Evolutionary conservation across 2,797 vertebrate genomes (phyloP).

Genomic region (Myripristis murdjan): DNA sequence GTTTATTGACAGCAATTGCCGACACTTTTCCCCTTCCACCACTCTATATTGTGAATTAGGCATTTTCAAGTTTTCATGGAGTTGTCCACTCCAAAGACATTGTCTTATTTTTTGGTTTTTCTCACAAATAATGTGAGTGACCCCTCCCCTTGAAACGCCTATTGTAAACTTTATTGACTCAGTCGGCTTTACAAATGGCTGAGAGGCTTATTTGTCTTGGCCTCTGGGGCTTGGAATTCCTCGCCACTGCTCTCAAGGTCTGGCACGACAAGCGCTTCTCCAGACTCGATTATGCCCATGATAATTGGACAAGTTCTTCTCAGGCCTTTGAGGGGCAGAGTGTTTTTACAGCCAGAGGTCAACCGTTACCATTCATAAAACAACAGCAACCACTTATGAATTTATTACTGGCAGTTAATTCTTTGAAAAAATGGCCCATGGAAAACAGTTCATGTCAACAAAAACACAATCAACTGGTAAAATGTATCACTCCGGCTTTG

Average conservation of each 20-base stretch:
- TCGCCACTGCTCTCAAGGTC: constrained; percentile 43
- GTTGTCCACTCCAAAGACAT: constrained; percentile 19
- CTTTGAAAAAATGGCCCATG: constrained; percentile 24
- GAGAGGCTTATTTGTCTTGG: constrained; percentile 67
- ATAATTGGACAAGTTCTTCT: constrained; percentile 54
- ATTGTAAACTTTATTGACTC: constrained; percentile 67
- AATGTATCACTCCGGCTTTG: constrained; percentile 22
- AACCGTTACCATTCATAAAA: constrained; percentile 40
- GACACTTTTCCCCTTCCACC: not conserved
- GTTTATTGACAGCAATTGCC: not conserved
- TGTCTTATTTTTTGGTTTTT: constrained; percentile 4
- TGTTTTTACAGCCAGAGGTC: constrained; percentile 54
- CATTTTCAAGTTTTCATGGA: constrained; percentile 3
- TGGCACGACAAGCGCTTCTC: constrained; percentile 44
- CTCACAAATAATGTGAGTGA: constrained; percentile 30
- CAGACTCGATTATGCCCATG: constrained; percentile 44
- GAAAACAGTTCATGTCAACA: constrained; percentile 55
- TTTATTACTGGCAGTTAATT: constrained; percentile 31
- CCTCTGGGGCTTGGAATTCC: constrained; percentile 54
- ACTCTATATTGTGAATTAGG: constrained; percentile 16
- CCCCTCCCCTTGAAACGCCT: constrained; percentile 47
- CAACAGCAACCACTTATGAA: constrained; percentile 31
- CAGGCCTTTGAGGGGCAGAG: not conserved
- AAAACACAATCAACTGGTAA: constrained; percentile 24
- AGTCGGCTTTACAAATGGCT: constrained; percentile 53